Evolutionary conservation across 92 coral and sea anemone species (phyloP).

Genomic region (Montipora capitata): DNA sequence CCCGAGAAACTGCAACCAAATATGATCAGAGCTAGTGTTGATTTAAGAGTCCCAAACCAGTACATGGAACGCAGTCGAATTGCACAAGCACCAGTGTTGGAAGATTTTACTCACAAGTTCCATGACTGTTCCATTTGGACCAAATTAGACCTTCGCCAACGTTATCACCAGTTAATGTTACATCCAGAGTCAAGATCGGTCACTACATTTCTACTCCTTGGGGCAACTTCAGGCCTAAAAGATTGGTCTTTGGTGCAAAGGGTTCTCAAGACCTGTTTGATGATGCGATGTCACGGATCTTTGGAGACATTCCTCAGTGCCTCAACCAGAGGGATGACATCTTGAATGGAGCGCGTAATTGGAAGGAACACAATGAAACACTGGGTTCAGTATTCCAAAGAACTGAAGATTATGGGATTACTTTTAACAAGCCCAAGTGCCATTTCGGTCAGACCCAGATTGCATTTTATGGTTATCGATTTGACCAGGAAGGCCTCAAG

Average conservation of each 20-base stretch:
- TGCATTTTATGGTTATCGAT: slow-evolving; percentile 59
- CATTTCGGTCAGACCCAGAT: slow-evolving; percentile 36
- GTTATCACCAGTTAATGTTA: slow-evolving; percentile 50
- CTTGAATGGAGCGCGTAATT: slow-evolving; percentile 14
- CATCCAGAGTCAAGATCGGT: slow-evolving; percentile 36
- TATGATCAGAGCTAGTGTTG: too few relatives aligned
- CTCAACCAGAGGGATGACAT: slow-evolving; percentile 62
- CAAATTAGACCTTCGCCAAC: too few relatives aligned
- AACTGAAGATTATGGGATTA: background rate
- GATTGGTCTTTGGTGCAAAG: slow-evolving; percentile 63
- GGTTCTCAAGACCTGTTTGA: slow-evolving; percentile 68
- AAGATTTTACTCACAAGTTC: too few relatives aligned
- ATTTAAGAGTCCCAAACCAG: too few relatives aligned
- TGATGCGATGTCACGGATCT: slow-evolving; percentile 60
- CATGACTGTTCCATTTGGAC: too few relatives aligned
- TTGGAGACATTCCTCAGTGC: slow-evolving; percentile 59
- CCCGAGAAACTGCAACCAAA: too few relatives aligned
- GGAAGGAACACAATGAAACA: slow-evolving; percentile 28
- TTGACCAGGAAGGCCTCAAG: slow-evolving; percentile 16
- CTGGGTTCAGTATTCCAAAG: background rate
- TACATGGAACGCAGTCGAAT: too few relatives aligned
- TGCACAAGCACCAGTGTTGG: too few relatives aligned
- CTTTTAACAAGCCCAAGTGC: slow-evolving; percentile 20
- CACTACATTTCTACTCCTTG: slow-evolving; percentile 40
- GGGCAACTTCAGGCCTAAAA: slow-evolving; percentile 47